These are phyloP conservation scores for Lordiphosa clarofinis DNA, from an alignment of 1,140 invertebrate species.

Conservation along the genomic window DNA sequence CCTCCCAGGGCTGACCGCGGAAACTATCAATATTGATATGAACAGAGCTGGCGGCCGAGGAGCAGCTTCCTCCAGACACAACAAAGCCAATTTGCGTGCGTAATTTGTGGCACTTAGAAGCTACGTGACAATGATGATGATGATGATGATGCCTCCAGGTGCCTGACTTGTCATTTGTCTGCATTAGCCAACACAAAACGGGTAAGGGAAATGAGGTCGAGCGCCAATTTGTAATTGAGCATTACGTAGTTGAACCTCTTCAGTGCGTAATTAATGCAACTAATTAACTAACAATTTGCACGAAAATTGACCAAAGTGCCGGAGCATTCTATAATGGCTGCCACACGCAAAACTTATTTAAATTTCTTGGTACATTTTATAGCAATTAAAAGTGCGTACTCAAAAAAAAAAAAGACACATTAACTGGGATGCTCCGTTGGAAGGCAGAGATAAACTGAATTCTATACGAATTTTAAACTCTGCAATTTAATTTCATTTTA, in stretches of 20 bases:
- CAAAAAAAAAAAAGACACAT: too few species aligned
- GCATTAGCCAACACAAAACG: slow-evolving; percentile 44
- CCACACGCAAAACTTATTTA: slow-evolving; percentile 3
- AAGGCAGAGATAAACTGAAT: too few species aligned
- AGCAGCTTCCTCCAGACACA: slow-evolving; percentile 20
- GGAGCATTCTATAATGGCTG: too few species aligned
- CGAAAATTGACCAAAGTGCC: slow-evolving; percentile 9
- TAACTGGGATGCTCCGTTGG: too few species aligned
- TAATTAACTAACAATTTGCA: slow-evolving; percentile 57
- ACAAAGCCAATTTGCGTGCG: slow-evolving; percentile 76
- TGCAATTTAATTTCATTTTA: too few species aligned
- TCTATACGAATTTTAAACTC: too few species aligned
- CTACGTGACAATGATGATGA: slow-evolving; percentile 52
- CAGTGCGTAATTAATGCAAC: slow-evolving; percentile 60
- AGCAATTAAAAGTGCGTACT: not conserved
- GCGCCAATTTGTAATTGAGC: slow-evolving; percentile 61
- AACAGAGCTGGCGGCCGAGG: not conserved
- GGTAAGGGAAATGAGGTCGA: slow-evolving; percentile 1
- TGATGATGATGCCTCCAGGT: slow-evolving; percentile 23
- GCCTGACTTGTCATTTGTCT: slow-evolving; percentile 68
- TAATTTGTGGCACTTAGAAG: slow-evolving; percentile 74
- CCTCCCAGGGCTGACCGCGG: not conserved
- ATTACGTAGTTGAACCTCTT: slow-evolving; percentile 25
- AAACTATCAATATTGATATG: slow-evolving; percentile 44
- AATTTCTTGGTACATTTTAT: slow-evolving; percentile 1